phyloP scores from a whole-genome alignment of 1,140 invertebrate genomes.

The Drosophila pectinifera region DNA sequence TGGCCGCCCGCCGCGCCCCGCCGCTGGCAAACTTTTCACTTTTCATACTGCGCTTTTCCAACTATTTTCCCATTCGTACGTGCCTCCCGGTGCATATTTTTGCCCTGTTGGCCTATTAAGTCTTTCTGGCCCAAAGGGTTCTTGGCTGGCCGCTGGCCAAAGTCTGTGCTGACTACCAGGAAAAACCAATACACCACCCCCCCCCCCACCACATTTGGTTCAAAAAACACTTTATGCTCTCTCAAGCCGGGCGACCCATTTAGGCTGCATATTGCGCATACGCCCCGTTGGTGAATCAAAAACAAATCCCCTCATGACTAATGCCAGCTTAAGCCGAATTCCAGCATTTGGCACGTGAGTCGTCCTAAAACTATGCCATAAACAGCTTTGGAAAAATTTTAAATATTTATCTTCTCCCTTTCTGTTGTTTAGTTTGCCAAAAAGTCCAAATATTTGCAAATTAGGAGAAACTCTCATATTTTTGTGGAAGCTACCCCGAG shows the following conservation, averaged over 20 bases:
- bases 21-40: constrained; percentile 77
- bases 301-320: constrained; percentile 51
- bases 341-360: constrained; percentile 69
- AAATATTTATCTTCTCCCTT: constrained; percentile 45
- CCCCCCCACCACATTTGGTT: no score
- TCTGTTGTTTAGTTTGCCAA: constrained; percentile 23
- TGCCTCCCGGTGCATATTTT: constrained; percentile 53
- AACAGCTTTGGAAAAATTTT: constrained; percentile 22
- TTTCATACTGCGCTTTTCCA: constrained; percentile 82
- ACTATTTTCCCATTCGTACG: constrained; percentile 43
- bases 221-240: constrained; percentile 1
- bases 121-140: constrained; percentile 48
- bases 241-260: constrained; percentile 61
- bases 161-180: constrained; percentile 34
- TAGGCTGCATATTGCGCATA: constrained; percentile 68
- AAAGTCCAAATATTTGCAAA: constrained; percentile 72
- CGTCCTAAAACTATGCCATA: constrained; percentile 61
- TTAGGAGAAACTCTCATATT: constrained; percentile 78
- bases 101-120: constrained; percentile 84
- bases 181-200: no score
- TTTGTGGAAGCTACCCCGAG: constrained; percentile 18
- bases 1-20: constrained; percentile 22
- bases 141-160: constrained; percentile 64
- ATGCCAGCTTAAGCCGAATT: constrained; percentile 54
- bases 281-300: constrained; percentile 64